Evolutionary conservation across 2,888 invertebrate species (phyloP).

Genomic region (Hipparchia sbordonii): DNA sequence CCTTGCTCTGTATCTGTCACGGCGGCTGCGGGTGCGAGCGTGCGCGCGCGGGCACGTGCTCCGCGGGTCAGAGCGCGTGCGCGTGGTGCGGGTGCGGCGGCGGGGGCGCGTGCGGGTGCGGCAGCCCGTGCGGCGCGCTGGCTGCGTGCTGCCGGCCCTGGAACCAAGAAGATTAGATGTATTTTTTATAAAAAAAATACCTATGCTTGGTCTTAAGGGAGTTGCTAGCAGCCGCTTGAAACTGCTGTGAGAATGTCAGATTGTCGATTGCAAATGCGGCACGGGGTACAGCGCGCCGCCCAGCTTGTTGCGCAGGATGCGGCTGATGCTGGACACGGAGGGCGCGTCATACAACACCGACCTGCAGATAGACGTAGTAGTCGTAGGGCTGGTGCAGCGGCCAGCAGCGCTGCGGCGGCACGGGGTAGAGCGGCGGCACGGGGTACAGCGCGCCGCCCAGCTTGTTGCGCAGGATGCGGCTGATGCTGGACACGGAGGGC

Average conservation of each 20-base stretch:
- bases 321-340: slow-evolving; percentile 97
- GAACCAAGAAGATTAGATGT: background rate
- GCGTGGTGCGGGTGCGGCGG: slow-evolving; percentile 72
- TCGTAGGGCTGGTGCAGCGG: slow-evolving; percentile 82
- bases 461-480: slow-evolving; percentile 96
- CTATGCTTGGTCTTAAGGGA: too few species aligned
- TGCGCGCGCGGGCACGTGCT: background rate
- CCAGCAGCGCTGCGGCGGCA: slow-evolving; percentile 79
- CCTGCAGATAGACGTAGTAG: slow-evolving; percentile 86
- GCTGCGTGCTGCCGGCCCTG: slow-evolving; percentile 76
- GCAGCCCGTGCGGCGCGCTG: slow-evolving; percentile 60
- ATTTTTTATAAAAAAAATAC: too few species aligned
- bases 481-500: slow-evolving; percentile 98
- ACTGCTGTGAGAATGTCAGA: too few species aligned
- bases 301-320: slow-evolving; percentile 95
- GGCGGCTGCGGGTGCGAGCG: background rate
- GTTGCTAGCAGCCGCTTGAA: too few species aligned
- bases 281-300: slow-evolving; percentile 74
- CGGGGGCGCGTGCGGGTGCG: slow-evolving; percentile 66
- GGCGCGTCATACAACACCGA: slow-evolving; percentile 92
- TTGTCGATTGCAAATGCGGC: slow-evolving; percentile 46
- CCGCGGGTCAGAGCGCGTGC: slow-evolving; percentile 70
- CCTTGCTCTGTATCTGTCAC: background rate
- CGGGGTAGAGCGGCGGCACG: slow-evolving; percentile 74
- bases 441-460: slow-evolving; percentile 73